Conservation (phyloP, 2,797 vertebrate species). For the Xyrichtys novacula region DNA sequence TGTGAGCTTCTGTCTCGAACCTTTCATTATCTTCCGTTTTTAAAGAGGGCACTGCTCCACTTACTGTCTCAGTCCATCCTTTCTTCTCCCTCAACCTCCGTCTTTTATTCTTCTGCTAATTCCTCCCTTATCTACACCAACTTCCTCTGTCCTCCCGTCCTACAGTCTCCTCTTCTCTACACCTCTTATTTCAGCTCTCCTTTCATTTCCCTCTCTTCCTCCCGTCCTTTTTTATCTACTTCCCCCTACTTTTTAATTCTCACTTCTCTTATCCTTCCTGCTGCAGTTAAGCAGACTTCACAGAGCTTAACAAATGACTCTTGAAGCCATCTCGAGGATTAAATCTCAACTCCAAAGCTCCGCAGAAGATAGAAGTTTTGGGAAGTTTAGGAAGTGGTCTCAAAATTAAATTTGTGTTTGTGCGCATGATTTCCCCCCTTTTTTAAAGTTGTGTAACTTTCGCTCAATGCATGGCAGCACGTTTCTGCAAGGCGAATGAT, state of each 20-base stretch:
- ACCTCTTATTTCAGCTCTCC: background rate
- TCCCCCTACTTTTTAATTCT: background rate
- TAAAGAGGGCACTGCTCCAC: too few relatives aligned
- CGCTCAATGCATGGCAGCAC: too few relatives aligned
- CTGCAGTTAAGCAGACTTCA: background rate
- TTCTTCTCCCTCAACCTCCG: background rate
- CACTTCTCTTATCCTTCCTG: slow-evolving; percentile 4
- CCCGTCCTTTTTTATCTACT: too few relatives aligned
- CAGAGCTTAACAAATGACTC: slow-evolving; percentile 4
- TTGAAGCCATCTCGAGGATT: background rate
- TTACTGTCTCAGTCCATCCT: background rate
- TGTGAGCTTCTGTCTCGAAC: background rate
- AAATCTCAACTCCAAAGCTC: background rate
- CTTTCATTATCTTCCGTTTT: background rate
- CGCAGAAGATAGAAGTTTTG: background rate
- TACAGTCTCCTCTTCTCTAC: background rate
- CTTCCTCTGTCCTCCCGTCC: background rate
- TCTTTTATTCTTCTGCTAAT: background rate
- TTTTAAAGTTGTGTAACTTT: too few relatives aligned
- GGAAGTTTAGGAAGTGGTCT: background rate
- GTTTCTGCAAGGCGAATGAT: too few relatives aligned
- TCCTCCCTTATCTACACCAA: background rate
- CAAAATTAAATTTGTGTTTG: too few relatives aligned
- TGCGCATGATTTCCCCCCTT: too few relatives aligned
- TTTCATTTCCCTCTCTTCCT: background rate